Evolutionary conservation across 2,888 invertebrate species (phyloP), one percentile per base, ranked within the genome.

Genomic region (Allophyes oxyacanthae): DNA sequence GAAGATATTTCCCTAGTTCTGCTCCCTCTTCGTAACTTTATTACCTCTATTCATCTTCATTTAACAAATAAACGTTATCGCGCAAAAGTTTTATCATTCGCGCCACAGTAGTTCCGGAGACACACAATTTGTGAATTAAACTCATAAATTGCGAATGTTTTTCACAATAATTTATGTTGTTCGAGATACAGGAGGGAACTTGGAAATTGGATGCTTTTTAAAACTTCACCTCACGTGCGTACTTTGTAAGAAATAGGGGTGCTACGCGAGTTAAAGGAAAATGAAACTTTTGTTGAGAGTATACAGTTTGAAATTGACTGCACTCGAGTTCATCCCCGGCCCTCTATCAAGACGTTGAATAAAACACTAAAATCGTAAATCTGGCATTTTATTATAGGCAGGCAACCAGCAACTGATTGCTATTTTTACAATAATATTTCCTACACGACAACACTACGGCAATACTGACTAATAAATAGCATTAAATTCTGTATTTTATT

Each of bases 201-300:
- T 53, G 63, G 51, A 50, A 64, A 62, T 63, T 60, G 64, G 64
- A 57, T 56, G 60, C 63, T 58, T 74, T 65, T 69, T 75, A 59
- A 53, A 62, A 63, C 62, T 74, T 68, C 73, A 61, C 52, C 61
- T 81, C 80, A 77, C 80, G 81, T 79, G 60, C 66, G 61, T 68
- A 70, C 77, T 70, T 69, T 64, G 51, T 41, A 51, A 65, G 63
- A 53, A 63, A 57, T 56, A 55, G 66, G 75, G 58, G 60, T 56
- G 62, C 37, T 34, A 49, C 25, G 33, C n/a, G 44, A 34, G 45
- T 41, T 65, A 64, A 71, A 59, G 54, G 44, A 79, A 78, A 75
- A 64, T 34, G 44, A 57, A 72, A 71, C 72, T 54, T 76, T 50
- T 28, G 13, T 8, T 34, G 11, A 34, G 26, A 51, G 15, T 11